Conservation (phyloP, 2,888 invertebrate genomes). For the Bombylius major region DNA sequence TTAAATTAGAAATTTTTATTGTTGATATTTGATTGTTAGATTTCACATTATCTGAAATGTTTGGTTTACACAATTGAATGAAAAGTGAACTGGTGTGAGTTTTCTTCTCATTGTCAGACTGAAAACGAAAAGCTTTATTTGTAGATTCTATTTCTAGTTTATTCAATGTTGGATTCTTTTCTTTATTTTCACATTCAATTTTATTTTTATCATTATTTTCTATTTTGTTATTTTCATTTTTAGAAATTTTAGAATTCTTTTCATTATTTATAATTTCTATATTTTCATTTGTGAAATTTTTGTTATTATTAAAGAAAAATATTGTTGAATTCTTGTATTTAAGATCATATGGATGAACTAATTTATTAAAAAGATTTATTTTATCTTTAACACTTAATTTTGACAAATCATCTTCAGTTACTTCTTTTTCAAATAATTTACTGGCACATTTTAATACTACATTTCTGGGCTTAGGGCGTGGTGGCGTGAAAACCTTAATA, state of each 20-base stretch:
- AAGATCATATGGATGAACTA: constrained; percentile 25
- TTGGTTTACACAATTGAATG: background rate
- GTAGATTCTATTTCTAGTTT: background rate
- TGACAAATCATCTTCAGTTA: constrained; percentile 27
- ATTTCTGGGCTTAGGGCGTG: background rate
- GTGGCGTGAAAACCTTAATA: background rate
- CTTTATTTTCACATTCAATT: background rate
- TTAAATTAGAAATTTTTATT: background rate
- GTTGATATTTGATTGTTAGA: background rate
- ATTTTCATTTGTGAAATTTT: no score
- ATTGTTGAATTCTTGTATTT: background rate
- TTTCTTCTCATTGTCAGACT: background rate
- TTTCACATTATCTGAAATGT: background rate
- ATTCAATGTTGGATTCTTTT: no score
- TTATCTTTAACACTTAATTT: constrained; percentile 31
- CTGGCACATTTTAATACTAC: background rate
- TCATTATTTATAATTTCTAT: no score
- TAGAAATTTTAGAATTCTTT: no score
- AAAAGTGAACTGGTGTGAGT: background rate
- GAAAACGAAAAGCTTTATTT: no score
- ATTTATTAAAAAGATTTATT: constrained; percentile 25
- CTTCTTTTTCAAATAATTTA: background rate
- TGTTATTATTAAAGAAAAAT: no score
- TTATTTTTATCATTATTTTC: no score
- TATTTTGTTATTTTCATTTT: no score